Conservation (phyloP, 2,888 invertebrate species). For the Bombylius discolor region DNA sequence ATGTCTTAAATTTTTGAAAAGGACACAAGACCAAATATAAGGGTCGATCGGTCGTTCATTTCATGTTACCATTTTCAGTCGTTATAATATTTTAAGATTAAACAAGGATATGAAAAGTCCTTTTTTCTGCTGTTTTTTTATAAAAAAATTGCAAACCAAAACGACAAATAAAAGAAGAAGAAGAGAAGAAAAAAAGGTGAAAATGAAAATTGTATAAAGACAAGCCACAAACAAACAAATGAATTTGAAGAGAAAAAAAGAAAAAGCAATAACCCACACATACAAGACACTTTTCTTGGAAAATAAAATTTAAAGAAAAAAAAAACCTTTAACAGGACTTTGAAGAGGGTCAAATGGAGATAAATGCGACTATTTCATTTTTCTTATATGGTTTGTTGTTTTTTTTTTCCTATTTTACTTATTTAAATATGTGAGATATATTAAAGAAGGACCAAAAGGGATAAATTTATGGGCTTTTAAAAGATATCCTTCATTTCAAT, state of each 20-base stretch:
- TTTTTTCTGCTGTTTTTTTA: too few species aligned
- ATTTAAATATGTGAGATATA: too few species aligned
- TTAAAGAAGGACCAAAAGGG: background rate
- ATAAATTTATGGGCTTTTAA: background rate
- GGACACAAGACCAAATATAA: constrained; percentile 15
- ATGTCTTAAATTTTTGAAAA: constrained; percentile 29
- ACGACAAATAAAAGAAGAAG: background rate
- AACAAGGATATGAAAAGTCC: too few species aligned
- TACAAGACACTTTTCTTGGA: constrained; percentile 20
- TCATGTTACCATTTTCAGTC: too few species aligned
- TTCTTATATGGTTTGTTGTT: background rate
- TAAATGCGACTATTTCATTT: constrained; percentile 25
- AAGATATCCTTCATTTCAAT: background rate
- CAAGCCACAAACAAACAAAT: constrained; percentile 19
- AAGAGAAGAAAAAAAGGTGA: background rate
- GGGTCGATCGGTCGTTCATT: background rate
- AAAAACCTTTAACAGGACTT: constrained; percentile 30
- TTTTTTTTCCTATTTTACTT: background rate
- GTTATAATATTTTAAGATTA: too few species aligned
- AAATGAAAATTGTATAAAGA: constrained; percentile 4
- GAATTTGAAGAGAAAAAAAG: constrained; percentile 30
- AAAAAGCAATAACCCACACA: constrained; percentile 15
- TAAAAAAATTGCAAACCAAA: too few species aligned
- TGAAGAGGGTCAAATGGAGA: constrained; percentile 40
- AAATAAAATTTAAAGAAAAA: constrained; percentile 17